Base-by-base conservation (phyloP, 2,888 invertebrate genomes). In the Parnassius mnemosyne region DNA sequence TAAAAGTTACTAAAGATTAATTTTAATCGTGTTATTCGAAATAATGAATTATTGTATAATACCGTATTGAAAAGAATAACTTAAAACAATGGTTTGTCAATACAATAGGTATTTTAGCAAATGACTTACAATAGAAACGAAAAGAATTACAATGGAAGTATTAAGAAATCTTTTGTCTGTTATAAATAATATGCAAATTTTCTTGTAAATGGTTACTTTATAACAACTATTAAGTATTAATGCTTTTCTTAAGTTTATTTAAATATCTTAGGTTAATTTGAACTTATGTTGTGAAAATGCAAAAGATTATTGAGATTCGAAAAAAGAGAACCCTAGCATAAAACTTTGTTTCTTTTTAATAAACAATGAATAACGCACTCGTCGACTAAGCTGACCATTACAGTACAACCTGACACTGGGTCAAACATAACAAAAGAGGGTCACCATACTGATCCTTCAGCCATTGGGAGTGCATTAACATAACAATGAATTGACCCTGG, bases 401-500 rank as follows among this genome's bases (percentile, higher is more conserved):
- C 70, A 79, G 62, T 65, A 66, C 78, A 79, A 89, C 89, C 87
- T 89, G 89, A 76, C 75, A 72, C 64, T 73, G 77, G 87, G 87
- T 87, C 86, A 89, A 68, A 69, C 56, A 57, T 64, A 71, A 84
- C 81, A 83, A 87, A 79, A 76, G 76, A 71, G 71, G 71, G 70
- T 72, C 68, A 71, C 67, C 68, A 69, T 69, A 66, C 71, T 75
- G 75, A 80, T 73, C 78, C 76, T 68, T 68, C 70, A 66, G 72
- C 68, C 69, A 65, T 65, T 47, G 13, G 12, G 42, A 10, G 64
- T 55, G 67, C 68, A 81, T 85, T 84, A 77, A 69, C 84, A 86
- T 86, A 63, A 88, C 84, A 89, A 87, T 77, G 67, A 77, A 63
- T 58, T 78, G 80, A 81, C 83, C 84, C 12, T 51, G 10, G n/a